A percentile compares a stretch with the other conserved stretches of the same genome.
Evolutionary conservation across 64 coral and sea anemone species (phyloP).

Genomic region (Cladopsammia gracilis): DNA sequence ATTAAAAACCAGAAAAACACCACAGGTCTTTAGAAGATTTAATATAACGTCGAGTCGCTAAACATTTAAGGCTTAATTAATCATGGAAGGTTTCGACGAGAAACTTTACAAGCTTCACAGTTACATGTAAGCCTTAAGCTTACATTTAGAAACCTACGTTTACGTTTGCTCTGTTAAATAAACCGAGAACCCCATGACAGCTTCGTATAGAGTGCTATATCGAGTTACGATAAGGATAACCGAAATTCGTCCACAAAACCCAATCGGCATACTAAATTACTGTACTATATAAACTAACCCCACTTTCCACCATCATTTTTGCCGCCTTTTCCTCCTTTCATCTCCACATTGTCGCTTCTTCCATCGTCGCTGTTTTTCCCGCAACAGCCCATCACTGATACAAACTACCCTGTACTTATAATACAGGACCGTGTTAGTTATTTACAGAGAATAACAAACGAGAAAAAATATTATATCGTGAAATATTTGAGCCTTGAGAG

Average conservation of each 20-base stretch:
- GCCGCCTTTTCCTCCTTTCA: constrained; percentile 9
- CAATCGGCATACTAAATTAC: not conserved
- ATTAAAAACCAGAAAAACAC: too few species aligned
- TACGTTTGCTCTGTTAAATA: too few species aligned
- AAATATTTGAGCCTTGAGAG: not conserved
- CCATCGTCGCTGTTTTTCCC: constrained; percentile 43
- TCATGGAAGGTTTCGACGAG: too few species aligned
- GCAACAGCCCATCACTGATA: constrained; percentile 33
- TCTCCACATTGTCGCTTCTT: constrained; percentile 29
- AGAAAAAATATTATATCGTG: not conserved
- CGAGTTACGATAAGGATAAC: too few species aligned
- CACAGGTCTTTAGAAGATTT: too few species aligned
- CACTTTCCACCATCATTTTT: constrained; percentile 28
- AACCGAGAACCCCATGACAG: too few species aligned
- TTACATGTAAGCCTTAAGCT: too few species aligned
- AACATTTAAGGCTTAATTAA: too few species aligned
- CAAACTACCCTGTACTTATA: not conserved
- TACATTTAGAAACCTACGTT: too few species aligned
- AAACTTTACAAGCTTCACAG: too few species aligned
- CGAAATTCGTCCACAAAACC: not conserved
- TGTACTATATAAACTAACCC: not conserved
- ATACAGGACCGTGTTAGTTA: not conserved
- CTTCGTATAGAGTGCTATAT: too few species aligned
- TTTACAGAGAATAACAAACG: not conserved
- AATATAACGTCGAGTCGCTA: too few species aligned